Base-by-base conservation (phyloP, 92 coral and sea anemone genomes). In the Phymanthus crucifer region DNA sequence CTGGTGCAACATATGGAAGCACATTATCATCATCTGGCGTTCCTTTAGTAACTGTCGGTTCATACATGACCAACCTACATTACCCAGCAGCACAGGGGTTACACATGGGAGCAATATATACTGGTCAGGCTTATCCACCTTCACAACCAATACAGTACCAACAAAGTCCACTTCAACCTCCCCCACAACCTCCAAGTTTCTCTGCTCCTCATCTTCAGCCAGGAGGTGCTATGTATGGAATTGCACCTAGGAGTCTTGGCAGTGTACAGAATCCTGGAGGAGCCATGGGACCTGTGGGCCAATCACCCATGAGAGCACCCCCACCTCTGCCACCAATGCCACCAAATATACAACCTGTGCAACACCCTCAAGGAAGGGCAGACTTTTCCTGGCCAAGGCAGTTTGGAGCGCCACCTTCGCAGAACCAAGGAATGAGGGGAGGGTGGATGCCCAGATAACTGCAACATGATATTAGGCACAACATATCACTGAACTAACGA, bases 371-470 rank as follows among this genome's bases (percentile, higher is more conserved):
- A 46, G 64, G 80, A 14, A 83, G 89, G 68, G 73, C 70, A 1
- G 97, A 92, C 47, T 92, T 72, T 66, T 77, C 83, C 35, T 92
- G 97, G 97, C 89, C 94, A 24, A 84, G 90, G 75, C 97, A 92
- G 83, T 92, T 83, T 75, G 89, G 89, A 46, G 93, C 85, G 34
- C 97, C 94, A 56, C 96, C 91, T 14, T 38, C 89, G 21, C 94
- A 85, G 78, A 93, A 80, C 71, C 93, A 80, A 26, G 90, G 72
- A 56, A 86, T 88, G 93, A 83, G 95, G 35, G 97, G 98, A 52
- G 99, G 99, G 3, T 95, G 99, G 99, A 93, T 95, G 97, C 88
- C 96, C 18, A 89, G 87, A 83, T 80, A 82, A 37, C 26, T 19
- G 24, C n/a, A 8, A 38, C 0, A 71, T 13, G 43, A 38, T 38